Conservation (phyloP, 2,113 vertebrate genomes). For the Calyptomena viridis region DNA sequence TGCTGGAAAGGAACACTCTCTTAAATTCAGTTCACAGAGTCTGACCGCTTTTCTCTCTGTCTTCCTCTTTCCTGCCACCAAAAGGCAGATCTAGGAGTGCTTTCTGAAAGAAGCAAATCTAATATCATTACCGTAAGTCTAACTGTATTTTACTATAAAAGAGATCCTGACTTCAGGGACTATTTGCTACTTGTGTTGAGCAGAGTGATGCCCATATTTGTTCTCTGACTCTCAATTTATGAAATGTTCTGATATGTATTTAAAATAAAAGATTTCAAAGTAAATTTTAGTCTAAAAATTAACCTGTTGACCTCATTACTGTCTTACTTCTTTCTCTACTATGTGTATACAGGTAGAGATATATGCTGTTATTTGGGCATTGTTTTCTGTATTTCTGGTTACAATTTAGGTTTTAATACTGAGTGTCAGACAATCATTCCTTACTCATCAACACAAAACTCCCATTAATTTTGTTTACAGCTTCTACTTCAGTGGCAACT, state of each 20-base stretch:
- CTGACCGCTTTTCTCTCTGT: neutral
- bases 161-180: neutral
- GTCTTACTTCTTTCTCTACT: neutral
- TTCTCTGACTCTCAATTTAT: neutral
- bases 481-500: neutral
- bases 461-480: neutral
- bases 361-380: neutral
- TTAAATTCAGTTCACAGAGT: neutral
- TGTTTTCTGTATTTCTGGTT: neutral
- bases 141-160: neutral
- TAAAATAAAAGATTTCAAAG: neutral
- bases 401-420: neutral
- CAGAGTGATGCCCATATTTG: neutral
- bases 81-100: neutral
- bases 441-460: neutral
- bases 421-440: neutral
- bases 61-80: neutral
- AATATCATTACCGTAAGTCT: neutral
- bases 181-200: neutral
- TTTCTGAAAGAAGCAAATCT: neutral
- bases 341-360: neutral
- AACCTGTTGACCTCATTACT: neutral
- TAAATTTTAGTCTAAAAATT: neutral
- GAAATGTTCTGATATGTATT: neutral
- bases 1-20: neutral